Conservation (phyloP, 2,113 vertebrate genomes). For the Eulemur rufifrons region DNA sequence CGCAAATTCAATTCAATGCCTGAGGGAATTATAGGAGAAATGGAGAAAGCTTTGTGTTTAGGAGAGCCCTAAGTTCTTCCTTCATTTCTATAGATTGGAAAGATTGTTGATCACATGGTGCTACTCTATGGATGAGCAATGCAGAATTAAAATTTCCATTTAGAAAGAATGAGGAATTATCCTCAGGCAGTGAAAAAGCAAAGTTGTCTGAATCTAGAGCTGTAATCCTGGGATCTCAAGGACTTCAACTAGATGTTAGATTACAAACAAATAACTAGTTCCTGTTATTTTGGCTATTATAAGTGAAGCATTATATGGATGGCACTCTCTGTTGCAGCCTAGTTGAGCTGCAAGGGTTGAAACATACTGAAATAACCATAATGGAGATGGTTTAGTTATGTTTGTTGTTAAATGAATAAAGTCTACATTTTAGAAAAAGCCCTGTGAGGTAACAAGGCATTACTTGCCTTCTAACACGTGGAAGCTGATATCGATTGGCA, state of each 20-base stretch:
- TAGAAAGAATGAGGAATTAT: not conserved
- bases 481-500: not conserved
- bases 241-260: not conserved
- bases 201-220: not conserved
- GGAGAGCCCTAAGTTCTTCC: not conserved
- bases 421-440: not conserved
- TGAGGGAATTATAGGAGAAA: conserved; percentile 29
- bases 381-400: not conserved
- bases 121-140: not conserved
- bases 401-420: conserved; percentile 20
- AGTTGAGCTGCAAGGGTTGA: not conserved
- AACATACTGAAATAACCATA: not conserved
- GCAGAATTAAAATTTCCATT: not conserved
- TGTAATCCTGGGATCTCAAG: not conserved
- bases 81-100: not conserved
- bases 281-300: not conserved
- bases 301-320: not conserved
- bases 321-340: not conserved
- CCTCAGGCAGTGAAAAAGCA: not conserved
- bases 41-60: not conserved
- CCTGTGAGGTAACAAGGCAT: not conserved
- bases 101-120: not conserved
- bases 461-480: not conserved
- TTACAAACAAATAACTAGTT: not conserved
- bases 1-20: conserved; percentile 1